Evolutionary conservation across 2,113 vertebrate species (phyloP).

Genomic region (Emydocephalus ijimae): DNA sequence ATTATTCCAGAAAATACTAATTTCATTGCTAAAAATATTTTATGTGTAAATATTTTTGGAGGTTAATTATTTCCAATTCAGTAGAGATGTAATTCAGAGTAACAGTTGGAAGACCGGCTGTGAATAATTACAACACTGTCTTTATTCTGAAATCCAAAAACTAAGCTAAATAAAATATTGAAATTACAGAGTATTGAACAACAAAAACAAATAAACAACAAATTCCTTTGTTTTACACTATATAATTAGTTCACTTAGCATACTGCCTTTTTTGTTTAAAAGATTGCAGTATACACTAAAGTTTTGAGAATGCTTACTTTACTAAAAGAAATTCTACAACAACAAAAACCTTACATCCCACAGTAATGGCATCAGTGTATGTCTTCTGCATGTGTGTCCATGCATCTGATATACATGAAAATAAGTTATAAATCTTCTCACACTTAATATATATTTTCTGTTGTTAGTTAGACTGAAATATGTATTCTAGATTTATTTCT

Average conservation of each 20-base stretch:
- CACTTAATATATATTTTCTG: neutral
- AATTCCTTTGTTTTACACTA: neutral
- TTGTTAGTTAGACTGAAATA: neutral
- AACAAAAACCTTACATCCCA: neutral
- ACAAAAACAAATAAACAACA: neutral
- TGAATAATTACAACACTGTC: slow-evolving; percentile 1
- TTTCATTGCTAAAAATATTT: slow-evolving; percentile 15
- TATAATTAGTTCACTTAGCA: neutral
- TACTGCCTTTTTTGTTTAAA: neutral
- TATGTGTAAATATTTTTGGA: slow-evolving; percentile 18
- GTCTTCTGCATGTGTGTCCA: neutral
- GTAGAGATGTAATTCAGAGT: neutral
- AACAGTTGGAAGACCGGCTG: neutral
- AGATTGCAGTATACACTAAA: neutral
- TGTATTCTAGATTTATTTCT: neutral
- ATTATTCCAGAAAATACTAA: slow-evolving; percentile 16
- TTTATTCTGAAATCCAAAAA: neutral
- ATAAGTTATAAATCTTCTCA: neutral
- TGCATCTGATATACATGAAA: neutral
- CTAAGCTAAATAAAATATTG: neutral
- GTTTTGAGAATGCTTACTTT: neutral
- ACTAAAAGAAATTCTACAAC: neutral
- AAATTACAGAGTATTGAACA: neutral
- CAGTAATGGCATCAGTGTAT: neutral
- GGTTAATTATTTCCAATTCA: slow-evolving; percentile 5